These are phyloP conservation scores for Syngnathus scovelli DNA, from an alignment of 2,113 vertebrate genomes.

Conservation along the genomic window DNA sequence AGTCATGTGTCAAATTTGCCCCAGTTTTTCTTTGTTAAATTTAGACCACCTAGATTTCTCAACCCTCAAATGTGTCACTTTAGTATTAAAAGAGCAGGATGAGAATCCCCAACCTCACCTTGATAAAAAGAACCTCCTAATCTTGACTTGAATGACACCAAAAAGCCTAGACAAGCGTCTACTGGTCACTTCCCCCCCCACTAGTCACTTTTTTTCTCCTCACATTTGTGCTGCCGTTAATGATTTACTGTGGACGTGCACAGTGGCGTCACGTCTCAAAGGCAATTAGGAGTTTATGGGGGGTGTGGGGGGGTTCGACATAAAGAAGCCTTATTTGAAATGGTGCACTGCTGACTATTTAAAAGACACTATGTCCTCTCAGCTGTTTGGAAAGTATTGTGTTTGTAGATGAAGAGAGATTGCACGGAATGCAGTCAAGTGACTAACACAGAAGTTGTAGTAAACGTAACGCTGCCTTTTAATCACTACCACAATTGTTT, in stretches of 20 bases:
- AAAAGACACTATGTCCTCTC: background rate
- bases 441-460: too few relatives aligned
- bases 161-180: constrained; percentile 60
- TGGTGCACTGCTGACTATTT: constrained; percentile 16
- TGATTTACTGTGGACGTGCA: constrained; percentile 61
- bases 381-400: too few relatives aligned
- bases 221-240: constrained; percentile 63
- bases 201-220: constrained; percentile 62
- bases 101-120: constrained; percentile 27
- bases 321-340: constrained; percentile 57
- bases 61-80: constrained; percentile 22
- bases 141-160: constrained; percentile 60
- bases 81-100: constrained; percentile 52
- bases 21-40: background rate
- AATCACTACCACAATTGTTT: too few relatives aligned
- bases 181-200: constrained; percentile 2
- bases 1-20: background rate
- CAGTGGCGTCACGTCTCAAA: constrained; percentile 65
- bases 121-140: constrained; percentile 48
- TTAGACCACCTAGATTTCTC: background rate
- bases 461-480: too few relatives aligned
- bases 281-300: constrained; percentile 65
- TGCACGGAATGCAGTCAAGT: too few relatives aligned
- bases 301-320: constrained; percentile 27
- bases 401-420: too few relatives aligned